phyloP scores from a whole-genome alignment of 2,797 vertebrate species.

The Phoeniculus purpureus region DNA sequence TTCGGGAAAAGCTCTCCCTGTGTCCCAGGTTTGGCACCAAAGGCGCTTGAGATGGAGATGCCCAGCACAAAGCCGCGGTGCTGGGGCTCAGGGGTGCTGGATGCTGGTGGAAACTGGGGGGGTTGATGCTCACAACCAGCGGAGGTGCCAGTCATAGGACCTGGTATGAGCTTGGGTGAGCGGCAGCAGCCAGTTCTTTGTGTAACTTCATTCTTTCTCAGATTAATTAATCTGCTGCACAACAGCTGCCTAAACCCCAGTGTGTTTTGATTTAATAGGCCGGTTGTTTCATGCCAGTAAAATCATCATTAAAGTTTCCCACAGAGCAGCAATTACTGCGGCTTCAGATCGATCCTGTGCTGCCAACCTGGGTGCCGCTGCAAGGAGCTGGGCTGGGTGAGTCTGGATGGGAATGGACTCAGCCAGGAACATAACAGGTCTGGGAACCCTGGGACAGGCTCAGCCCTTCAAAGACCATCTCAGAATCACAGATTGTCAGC shows the following conservation, averaged over 20 bases:
- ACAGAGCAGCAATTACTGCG: constrained; percentile 13
- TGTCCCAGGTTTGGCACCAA: neutral
- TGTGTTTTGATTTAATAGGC: constrained; percentile 23
- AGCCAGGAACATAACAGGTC: accelerated
- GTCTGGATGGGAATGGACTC: no score
- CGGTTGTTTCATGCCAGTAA: constrained; percentile 32
- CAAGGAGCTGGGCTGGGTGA: neutral
- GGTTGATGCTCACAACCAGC: accelerated
- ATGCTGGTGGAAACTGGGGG: neutral
- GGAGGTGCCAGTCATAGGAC: neutral
- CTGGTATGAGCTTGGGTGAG: neutral
- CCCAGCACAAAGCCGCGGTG: neutral
- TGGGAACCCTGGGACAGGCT: neutral
- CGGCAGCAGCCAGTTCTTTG: neutral
- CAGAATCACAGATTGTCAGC: no score
- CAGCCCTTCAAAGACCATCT: neutral
- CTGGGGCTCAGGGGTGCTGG: neutral
- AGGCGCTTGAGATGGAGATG: neutral
- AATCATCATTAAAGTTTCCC: constrained; percentile 49
- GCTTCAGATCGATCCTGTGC: neutral
- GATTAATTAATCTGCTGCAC: constrained; percentile 31
- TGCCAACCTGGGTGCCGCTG: neutral
- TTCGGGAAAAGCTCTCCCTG: neutral
- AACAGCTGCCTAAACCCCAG: constrained; percentile 18
- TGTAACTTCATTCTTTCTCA: neutral